Conservation (phyloP, 2,113 vertebrate species). For the Austrofundulus limnaeus region DNA sequence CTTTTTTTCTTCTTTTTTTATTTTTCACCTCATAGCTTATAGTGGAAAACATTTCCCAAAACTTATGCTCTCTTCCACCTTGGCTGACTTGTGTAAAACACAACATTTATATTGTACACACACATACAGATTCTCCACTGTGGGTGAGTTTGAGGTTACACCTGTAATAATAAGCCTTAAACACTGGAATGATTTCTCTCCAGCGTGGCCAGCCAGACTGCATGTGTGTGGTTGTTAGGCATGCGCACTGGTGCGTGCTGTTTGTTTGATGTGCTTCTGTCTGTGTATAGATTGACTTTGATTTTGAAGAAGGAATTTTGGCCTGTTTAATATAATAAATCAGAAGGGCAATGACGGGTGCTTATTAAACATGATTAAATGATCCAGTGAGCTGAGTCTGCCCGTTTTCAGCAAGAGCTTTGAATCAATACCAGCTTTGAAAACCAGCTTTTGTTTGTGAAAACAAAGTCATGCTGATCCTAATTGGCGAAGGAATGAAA, state of each 20-base stretch:
- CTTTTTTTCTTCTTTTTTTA: neutral
- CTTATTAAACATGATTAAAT: constrained; percentile 80
- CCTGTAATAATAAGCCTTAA: constrained; percentile 28
- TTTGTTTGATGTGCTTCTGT: constrained; percentile 44
- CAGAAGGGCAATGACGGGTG: constrained; percentile 66
- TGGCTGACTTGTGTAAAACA: constrained; percentile 29
- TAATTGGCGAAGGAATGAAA: constrained; percentile 74
- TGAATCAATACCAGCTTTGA: constrained; percentile 74
- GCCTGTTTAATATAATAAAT: constrained; percentile 69
- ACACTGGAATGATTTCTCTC: constrained; percentile 31
- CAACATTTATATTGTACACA: neutral
- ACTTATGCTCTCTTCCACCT: neutral
- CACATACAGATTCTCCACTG: constrained; percentile 9
- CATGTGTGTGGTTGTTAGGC: constrained; percentile 3
- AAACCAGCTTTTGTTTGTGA: constrained; percentile 73
- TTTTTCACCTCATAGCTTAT: neutral
- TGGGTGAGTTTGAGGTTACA: constrained; percentile 17
- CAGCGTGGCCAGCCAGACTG: constrained; percentile 14
- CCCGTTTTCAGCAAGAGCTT: constrained; percentile 61
- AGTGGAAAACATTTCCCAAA: constrained; percentile 11
- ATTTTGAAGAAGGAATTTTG: constrained; percentile 57
- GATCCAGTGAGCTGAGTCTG: constrained; percentile 73
- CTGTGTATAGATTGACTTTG: constrained; percentile 63
- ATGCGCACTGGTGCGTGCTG: constrained; percentile 39
- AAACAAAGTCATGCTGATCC: constrained; percentile 75